Evolutionary conservation across 2,888 invertebrate species (phyloP), one percentile per base, ranked within the genome.

Genomic region (Bombyx huttoni): DNA sequence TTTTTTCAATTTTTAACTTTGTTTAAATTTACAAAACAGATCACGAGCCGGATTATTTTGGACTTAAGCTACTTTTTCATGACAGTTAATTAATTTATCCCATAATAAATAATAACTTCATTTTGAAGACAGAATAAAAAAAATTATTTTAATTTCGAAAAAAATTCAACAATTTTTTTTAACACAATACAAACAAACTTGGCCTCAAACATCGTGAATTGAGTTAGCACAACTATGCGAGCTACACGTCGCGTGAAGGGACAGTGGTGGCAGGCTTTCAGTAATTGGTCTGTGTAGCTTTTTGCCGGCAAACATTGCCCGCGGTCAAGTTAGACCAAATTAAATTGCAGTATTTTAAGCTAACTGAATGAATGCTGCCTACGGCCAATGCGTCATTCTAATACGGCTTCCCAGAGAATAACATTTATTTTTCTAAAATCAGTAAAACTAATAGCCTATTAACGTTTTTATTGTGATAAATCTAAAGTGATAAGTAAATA

Each of bases 261-360:
- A 74, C 72, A 64, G 59, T 61, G 65, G 33, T 60, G 63, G 64
- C 65, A 68, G 61, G 63, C 56, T 24, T 24, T 57, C 46, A 67
- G 71, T 84, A 86, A 85, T 85, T 85, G 83, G 82, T 81, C 78
- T 83, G 75, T 84, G 83, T 85, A 79, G 78, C 77, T 81, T 83
- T 83, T 79, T 78, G 77, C 75, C 69, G 70, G 68, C 69, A 64
- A 61, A 65, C 68, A 65, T 78, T 77, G 75, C 71, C 70, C 59
- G 74, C 70, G 79, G 81, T 78, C 72, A 81, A 82, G 81, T 85
- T 84, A 72, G 78, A 75, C 80, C 73, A 84, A 87, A 87, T 87
- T 83, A 86, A 85, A 84, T 84, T 85, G 81, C 81, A 81, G 78
- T 81, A 81, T 85, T 86, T 86, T 85, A 82, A 70, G 72, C 75